Evolutionary conservation across 2,797 vertebrate species (phyloP), one percentile per base, ranked within the genome.

Genomic region (Setipinna tenuifilis): DNA sequence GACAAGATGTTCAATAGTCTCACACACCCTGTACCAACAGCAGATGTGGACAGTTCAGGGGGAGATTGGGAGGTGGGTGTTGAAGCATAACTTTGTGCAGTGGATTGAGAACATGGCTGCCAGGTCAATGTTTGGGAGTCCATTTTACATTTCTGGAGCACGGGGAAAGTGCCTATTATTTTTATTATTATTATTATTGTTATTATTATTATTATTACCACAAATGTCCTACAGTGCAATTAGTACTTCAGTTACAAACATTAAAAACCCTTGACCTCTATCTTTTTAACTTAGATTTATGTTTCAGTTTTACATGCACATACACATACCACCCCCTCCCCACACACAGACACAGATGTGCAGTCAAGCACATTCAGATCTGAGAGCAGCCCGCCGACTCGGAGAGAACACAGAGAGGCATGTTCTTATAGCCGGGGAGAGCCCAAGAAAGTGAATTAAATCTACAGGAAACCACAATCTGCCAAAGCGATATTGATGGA

Each of bases 401-500:
- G 14, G 82, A 84, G 86, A 81, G 84, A 90, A 86, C 83, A 54
- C 82, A 85, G 85, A 75, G 85, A 75, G 85, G 41, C 85, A 80
- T 84, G 82, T 78, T 84, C 84, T 44, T 86, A 57, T 48, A 21
- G 85, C n/a, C 19, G 82, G 82, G 83, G 57, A 19, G 31, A 44
- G 71, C 31, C 71, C 71, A 65, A 81, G 81, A 85, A 83, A 87
- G 86, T 65, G 81, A 90, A 85, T 87, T 85, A 84, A 80, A 89
- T 85, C 85, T 84, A 83, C 81, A 88, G 86, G 89, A 88, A 87
- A 85, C 82, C 71, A n/a, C 75, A 85, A 84, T 87, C 84, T 87
- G 83, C 85, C 87, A 87, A 85, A 31, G 16, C 83, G 83, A 87
- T 90, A 86, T 85, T 85, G 83, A 88, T 88, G 86, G 88, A 86